Percentiles rank a stretch among this genome's conserved stretches.
phyloP scores from a whole-genome alignment of 2,797 vertebrate genomes.

The Sebastes taczanowskii region DNA sequence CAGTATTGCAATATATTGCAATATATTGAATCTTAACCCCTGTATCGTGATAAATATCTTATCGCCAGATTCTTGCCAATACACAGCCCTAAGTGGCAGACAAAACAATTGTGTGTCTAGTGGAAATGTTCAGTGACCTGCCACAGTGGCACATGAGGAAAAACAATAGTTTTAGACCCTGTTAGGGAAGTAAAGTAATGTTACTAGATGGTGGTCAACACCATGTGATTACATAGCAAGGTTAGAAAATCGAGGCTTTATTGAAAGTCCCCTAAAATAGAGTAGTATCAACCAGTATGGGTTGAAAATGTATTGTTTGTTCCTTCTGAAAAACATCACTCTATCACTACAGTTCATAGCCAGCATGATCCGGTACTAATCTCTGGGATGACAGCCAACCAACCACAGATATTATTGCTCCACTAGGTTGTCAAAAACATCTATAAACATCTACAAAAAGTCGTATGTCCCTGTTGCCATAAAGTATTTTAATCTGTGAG shows the following conservation, averaged over 20 bases:
- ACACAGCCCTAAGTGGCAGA: too few species aligned
- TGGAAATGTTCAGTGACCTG: too few species aligned
- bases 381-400: neutral
- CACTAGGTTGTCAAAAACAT: neutral
- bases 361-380: neutral
- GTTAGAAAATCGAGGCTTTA: too few species aligned
- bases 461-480: too few species aligned
- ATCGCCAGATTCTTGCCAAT: too few species aligned
- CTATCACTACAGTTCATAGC: neutral
- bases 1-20: too few species aligned
- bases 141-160: too few species aligned
- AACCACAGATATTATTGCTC: neutral
- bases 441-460: too few species aligned
- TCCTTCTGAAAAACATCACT: neutral
- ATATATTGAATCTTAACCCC: too few species aligned
- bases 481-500: too few species aligned
- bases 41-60: rapidly evolving
- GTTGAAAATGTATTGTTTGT: neutral
- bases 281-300: neutral
- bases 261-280: neutral
- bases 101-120: too few species aligned
- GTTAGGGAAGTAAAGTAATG: neutral
- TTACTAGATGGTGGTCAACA: neutral
- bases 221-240: neutral
- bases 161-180: too few species aligned